Conservation (phyloP, 2,113 vertebrate species). For the Nothobranchius kuhntae region DNA sequence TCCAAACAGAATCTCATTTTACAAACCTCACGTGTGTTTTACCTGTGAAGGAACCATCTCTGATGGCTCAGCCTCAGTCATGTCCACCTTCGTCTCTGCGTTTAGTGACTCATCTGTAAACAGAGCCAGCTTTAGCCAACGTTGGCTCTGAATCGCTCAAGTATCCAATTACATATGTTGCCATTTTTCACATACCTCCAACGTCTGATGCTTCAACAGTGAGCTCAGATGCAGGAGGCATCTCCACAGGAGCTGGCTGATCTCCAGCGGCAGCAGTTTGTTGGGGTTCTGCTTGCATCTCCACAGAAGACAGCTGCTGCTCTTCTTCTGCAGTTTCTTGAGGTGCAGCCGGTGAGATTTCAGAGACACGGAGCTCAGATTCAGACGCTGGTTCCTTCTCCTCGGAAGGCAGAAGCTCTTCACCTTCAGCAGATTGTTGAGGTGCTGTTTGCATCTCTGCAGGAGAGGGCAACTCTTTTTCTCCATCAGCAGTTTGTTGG, state of each 20-base stretch:
- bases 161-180: background rate
- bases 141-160: background rate
- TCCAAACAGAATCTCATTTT: background rate
- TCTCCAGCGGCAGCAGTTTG: too few species aligned
- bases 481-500: background rate
- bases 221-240: background rate
- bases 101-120: constrained; percentile 37
- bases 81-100: constrained; percentile 12
- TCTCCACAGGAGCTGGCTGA: too few species aligned
- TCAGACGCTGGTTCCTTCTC: constrained; percentile 2
- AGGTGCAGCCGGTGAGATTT: constrained; percentile 1
- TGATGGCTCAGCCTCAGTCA: background rate
- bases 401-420: background rate
- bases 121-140: background rate
- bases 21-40: background rate
- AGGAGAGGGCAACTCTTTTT: too few species aligned
- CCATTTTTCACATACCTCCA: constrained; percentile 41
- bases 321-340: constrained; percentile 2
- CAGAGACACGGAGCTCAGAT: background rate
- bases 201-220: constrained; percentile 3
- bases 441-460: too few species aligned
- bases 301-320: too few species aligned
- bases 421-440: background rate
- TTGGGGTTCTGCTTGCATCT: too few species aligned
- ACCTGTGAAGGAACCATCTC: constrained; percentile 50